A percentile compares a stretch with the other conserved stretches of the same genome.
phyloP scores from a whole-genome alignment of 2,797 vertebrate species.

The Bothrops alternatus region DNA sequence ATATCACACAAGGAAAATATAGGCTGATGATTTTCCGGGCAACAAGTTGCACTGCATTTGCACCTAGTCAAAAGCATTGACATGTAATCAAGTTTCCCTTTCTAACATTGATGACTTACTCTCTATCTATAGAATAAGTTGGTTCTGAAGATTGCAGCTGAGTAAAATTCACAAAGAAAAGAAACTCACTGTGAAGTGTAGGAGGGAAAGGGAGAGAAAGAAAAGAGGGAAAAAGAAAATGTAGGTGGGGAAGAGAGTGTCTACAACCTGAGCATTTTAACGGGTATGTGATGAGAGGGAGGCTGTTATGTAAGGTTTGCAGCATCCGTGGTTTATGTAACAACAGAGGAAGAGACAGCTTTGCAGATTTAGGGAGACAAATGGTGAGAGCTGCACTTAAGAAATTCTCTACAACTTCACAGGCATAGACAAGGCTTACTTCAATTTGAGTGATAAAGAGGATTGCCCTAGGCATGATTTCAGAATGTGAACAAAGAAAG shows the following conservation, averaged over 20 bases:
- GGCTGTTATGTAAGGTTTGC: constrained; percentile 14
- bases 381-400: neutral
- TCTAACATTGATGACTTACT: neutral
- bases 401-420: neutral
- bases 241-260: neutral
- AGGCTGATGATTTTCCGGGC: neutral
- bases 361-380: neutral
- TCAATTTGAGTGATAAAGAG: neutral
- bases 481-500: neutral
- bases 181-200: neutral
- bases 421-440: neutral
- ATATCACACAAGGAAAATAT: too few species aligned
- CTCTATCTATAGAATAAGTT: neutral
- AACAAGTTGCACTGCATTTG: neutral
- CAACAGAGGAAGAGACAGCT: neutral
- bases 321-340: constrained; percentile 15
- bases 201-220: neutral
- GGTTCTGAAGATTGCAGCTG: neutral
- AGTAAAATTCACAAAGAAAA: neutral
- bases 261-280: neutral
- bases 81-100: too few species aligned
- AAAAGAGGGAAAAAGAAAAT: neutral
- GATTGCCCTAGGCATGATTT: neutral
- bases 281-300: neutral
- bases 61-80: neutral